Evolutionary conservation across 2,113 vertebrate species (phyloP).

Genomic region (Rhipidura dahli): DNA sequence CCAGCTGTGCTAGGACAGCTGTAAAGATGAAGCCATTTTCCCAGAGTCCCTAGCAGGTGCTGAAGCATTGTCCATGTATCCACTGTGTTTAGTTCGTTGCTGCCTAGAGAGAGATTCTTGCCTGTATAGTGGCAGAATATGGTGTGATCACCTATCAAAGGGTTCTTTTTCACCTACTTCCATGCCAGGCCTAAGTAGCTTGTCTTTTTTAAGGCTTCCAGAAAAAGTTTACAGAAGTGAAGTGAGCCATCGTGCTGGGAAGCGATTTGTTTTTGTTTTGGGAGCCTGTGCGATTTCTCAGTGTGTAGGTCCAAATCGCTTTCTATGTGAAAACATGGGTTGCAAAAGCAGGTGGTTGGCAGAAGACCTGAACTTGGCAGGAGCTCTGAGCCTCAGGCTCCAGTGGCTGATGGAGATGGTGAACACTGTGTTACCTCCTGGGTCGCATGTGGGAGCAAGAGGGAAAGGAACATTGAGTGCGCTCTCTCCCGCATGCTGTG

Average conservation of each 20-base stretch:
- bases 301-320: neutral
- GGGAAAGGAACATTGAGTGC: neutral
- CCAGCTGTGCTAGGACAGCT: neutral
- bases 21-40: neutral
- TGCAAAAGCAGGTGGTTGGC: conserved; percentile 60
- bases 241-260: neutral
- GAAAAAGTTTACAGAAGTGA: neutral
- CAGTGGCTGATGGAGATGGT: neutral
- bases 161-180: neutral
- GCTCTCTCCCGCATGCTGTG: accelerated
- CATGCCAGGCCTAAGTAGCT: neutral
- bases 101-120: neutral
- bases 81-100: neutral
- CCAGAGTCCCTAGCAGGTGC: neutral
- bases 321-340: neutral
- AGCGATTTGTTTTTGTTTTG: conserved; percentile 13
- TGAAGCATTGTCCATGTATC: neutral
- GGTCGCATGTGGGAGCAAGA: neutral
- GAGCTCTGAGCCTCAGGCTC: neutral
- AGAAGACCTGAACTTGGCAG: conserved; percentile 41
- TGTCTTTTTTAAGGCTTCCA: neutral
- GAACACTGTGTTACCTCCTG: neutral
- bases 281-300: neutral
- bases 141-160: neutral
- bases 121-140: neutral